Percentiles rank a stretch among this genome's conserved stretches.
Evolutionary conservation across 2,888 invertebrate species (phyloP).

Genomic region (Pimpla rufipes): DNA sequence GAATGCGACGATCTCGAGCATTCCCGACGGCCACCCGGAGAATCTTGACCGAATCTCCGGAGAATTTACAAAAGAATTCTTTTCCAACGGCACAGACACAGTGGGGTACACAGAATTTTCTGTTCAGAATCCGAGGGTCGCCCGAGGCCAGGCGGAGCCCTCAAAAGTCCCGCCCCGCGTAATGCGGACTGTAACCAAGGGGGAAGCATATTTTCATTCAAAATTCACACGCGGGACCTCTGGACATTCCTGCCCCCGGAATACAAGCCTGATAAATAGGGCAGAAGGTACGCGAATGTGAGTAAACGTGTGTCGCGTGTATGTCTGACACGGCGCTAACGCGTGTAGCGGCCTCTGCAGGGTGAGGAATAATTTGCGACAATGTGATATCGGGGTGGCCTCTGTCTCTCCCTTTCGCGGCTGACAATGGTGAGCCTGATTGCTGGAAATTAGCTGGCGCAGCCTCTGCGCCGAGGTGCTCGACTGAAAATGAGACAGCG

Average conservation of each 20-base stretch:
- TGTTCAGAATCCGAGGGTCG: conserved; percentile 7
- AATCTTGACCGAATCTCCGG: too few relatives aligned
- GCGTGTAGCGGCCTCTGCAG: conserved; percentile 36
- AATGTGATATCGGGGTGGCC: conserved; percentile 61
- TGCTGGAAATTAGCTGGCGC: conserved; percentile 69
- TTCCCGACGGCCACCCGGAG: not conserved
- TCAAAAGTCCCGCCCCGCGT: conserved; percentile 10
- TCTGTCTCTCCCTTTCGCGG: conserved; percentile 37
- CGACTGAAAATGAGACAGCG: conserved; percentile 59
- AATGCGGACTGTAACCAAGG: conserved; percentile 14
- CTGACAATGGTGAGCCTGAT: conserved; percentile 70
- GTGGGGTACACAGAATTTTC: conserved; percentile 3
- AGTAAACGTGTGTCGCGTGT: conserved; percentile 13
- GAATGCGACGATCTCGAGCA: not conserved
- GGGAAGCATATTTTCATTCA: conserved; percentile 37
- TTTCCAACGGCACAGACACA: not conserved
- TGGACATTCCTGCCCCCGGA: conserved; percentile 23
- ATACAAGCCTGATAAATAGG: conserved; percentile 51
- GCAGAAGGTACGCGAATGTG: conserved; percentile 6
- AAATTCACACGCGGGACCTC: conserved; percentile 43
- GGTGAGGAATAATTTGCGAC: conserved; percentile 55
- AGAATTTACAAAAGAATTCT: conserved; percentile 40
- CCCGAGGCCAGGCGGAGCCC: conserved; percentile 4
- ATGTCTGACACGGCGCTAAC: conserved; percentile 43
- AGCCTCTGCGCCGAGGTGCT: conserved; percentile 51